Percentiles rank a stretch among this genome's conserved stretches.
Conservation (phyloP, 2,797 vertebrate species). For the Telmatherina bonti region DNA sequence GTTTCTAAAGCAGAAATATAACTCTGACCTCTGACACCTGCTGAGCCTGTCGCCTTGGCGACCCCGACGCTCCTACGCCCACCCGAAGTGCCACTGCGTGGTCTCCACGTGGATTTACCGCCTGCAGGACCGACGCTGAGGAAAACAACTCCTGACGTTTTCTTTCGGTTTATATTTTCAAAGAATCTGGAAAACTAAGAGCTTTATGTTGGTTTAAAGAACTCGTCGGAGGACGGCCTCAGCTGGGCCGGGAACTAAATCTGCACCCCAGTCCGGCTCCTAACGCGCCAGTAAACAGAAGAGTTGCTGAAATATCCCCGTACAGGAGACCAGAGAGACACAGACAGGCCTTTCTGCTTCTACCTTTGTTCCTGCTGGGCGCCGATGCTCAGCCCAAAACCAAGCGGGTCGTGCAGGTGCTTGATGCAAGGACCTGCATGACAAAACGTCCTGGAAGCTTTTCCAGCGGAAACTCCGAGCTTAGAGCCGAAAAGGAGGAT, state of each 20-base stretch:
- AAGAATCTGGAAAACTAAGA: slow-evolving; percentile 80
- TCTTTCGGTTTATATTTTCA: slow-evolving; percentile 59
- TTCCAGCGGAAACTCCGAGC: slow-evolving; percentile 85
- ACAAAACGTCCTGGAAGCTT: slow-evolving; percentile 83
- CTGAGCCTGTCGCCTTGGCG: slow-evolving; percentile 45
- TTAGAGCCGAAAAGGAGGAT: slow-evolving; percentile 93
- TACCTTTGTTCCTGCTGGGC: slow-evolving; percentile 76
- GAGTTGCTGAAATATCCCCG: slow-evolving; percentile 75
- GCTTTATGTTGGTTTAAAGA: slow-evolving; percentile 77
- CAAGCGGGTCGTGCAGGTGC: slow-evolving; percentile 78
- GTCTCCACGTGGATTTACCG: slow-evolving; percentile 72
- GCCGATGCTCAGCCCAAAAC: slow-evolving; percentile 81
- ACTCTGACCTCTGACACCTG: slow-evolving; percentile 59
- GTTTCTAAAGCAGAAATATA: slow-evolving; percentile 63
- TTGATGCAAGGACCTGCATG: slow-evolving; percentile 88
- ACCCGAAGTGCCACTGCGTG: slow-evolving; percentile 58
- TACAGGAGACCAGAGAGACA: slow-evolving; percentile 83
- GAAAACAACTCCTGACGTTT: slow-evolving; percentile 55
- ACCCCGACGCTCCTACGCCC: slow-evolving; percentile 33
- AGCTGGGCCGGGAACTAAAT: slow-evolving; percentile 71
- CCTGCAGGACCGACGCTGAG: slow-evolving; percentile 64
- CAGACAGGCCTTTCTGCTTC: slow-evolving; percentile 34
- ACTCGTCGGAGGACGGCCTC: slow-evolving; percentile 73
- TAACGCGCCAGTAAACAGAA: slow-evolving; percentile 84
- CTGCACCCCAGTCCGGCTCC: slow-evolving; percentile 72